Evolutionary conservation across 2,888 invertebrate genomes (phyloP).

Genomic region (Pharmacophagus antenor): DNA sequence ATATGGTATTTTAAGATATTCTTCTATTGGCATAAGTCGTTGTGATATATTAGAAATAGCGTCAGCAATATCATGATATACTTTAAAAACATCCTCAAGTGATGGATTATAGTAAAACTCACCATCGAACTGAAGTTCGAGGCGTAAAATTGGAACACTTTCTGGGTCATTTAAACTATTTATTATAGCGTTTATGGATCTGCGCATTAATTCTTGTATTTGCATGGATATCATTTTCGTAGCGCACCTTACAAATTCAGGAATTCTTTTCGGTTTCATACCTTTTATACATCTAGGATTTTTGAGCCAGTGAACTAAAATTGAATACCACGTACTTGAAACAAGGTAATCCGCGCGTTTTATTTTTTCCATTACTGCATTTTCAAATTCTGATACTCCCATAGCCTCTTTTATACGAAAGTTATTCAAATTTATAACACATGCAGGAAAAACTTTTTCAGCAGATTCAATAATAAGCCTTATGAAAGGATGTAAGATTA

Average conservation of each 20-base stretch:
- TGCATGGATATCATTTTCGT: conserved; percentile 77
- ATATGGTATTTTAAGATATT: conserved; percentile 64
- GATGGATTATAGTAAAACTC: conserved; percentile 82
- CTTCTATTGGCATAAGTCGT: conserved; percentile 82
- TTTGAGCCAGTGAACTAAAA: conserved; percentile 70
- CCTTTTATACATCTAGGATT: conserved; percentile 70
- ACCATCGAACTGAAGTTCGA: conserved; percentile 78
- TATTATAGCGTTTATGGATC: conserved; percentile 84
- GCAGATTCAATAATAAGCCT: conserved; percentile 80
- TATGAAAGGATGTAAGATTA: conserved; percentile 83
- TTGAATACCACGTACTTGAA: conserved; percentile 69
- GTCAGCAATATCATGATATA: conserved; percentile 81
- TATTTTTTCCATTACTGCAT: conserved; percentile 61
- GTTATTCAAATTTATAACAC: conserved; percentile 75
- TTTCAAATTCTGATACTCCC: conserved; percentile 55
- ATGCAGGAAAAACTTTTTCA: conserved; percentile 72
- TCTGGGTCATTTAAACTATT: conserved; percentile 75
- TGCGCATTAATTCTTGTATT: conserved; percentile 84
- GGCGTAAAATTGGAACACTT: conserved; percentile 82
- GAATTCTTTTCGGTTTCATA: conserved; percentile 59
- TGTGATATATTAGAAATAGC: conserved; percentile 79
- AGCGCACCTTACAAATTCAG: conserved; percentile 66
- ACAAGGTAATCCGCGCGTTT: conserved; percentile 67
- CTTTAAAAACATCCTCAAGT: conserved; percentile 74
- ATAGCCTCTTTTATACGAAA: conserved; percentile 69